Base-by-base conservation (phyloP, 2,113 vertebrate genomes). In the Sebastes schlegelii region DNA sequence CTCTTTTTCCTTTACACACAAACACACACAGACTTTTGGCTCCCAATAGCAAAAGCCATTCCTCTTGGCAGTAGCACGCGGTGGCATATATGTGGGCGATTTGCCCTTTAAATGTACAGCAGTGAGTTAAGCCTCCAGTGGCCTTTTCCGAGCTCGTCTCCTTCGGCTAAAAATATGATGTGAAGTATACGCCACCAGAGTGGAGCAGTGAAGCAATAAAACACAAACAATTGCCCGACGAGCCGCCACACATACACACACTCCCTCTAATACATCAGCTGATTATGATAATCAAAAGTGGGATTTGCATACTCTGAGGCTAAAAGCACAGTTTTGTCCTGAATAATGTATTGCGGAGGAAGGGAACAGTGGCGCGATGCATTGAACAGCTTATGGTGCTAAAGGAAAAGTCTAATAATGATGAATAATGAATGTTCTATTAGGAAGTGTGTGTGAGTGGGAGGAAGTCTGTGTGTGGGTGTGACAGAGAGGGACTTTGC, bases 231-330 rank as follows among this genome's bases (percentile, higher is more conserved):
- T 78, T 78, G 63, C 66, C 79, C 45, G 62, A 90, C 71, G 12
- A 85, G 77, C 65, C 49, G 21, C 52, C 87, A 79, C 83, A 49
- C 60, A 45, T 62, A 69, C 55, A 45, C 83, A 63, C 26, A 26
- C 68, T 23, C 8, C 8, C 58, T 79, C 70, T 88, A 79, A 60
- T 84, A 82, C 82, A 88, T 93, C 92, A 92, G 91, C 90, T 94
- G 92, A 92, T 93, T 92, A 94, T 92, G 88, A 89, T 93, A 92
- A 94, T 94, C 86, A 93, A 91, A 90, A 76, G 82, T 66, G n/a
- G 80, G 74, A 94, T 94, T 95, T 94, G 90, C 93, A 93, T 94
- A 92, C 88, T 92, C 88, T 8, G 64, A 74, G 88, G 89, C 89
- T 92, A 90, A 94, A 92, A 93, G 91, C 87, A 84, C 82, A 79